phyloP scores from a whole-genome alignment of 2,888 invertebrate species.

The Erebia ligea region DNA sequence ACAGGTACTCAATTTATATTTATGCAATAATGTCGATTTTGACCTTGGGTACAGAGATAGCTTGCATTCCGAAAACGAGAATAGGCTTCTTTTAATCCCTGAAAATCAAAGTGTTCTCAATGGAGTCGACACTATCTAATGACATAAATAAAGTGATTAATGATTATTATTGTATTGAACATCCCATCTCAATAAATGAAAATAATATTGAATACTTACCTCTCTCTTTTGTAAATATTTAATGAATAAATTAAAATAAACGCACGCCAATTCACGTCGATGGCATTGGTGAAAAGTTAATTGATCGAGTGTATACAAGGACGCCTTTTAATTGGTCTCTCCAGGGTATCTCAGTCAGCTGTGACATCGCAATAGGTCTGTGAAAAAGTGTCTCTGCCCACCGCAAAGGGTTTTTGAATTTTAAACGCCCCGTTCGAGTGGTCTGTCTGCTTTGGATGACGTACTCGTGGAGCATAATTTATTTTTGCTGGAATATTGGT shows the following conservation, averaged over 20 bases:
- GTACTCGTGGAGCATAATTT: not conserved
- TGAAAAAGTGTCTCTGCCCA: constrained; percentile 60
- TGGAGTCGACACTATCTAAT: too few relatives aligned
- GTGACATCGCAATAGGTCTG: constrained; percentile 56
- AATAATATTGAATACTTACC: too few relatives aligned
- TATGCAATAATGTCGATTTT: too few relatives aligned
- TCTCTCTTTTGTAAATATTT: not conserved
- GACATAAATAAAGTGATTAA: too few relatives aligned
- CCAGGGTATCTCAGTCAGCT: constrained; percentile 46
- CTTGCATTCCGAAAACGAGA: too few relatives aligned
- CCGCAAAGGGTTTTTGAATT: constrained; percentile 65
- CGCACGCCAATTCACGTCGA: constrained; percentile 29
- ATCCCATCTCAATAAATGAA: not conserved
- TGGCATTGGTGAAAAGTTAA: constrained; percentile 55
- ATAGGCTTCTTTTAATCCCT: too few relatives aligned
- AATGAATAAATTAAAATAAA: constrained; percentile 30
- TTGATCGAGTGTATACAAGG: constrained; percentile 58
- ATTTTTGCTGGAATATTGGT: constrained; percentile 8
- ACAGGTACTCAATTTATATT: too few relatives aligned
- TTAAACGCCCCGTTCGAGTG: constrained; percentile 61
- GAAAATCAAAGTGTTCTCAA: too few relatives aligned
- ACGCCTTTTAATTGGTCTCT: constrained; percentile 68
- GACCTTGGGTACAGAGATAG: too few relatives aligned
- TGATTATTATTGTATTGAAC: too few relatives aligned
- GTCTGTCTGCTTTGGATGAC: constrained; percentile 53